phyloP scores from a whole-genome alignment of 92 coral and sea anemone genomes.

The Palythoa heliodiscus region DNA sequence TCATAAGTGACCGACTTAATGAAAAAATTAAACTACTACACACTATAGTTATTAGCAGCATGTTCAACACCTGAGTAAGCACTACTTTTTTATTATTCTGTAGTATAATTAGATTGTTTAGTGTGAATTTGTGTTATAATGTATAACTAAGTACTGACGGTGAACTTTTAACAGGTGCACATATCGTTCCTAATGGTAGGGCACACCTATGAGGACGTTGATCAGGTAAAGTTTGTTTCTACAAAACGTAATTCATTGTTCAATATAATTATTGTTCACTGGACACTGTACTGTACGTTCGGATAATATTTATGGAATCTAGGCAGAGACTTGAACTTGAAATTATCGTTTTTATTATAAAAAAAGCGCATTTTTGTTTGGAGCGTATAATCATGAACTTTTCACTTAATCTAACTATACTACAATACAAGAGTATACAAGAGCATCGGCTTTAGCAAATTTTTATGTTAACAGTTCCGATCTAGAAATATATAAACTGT shows the following conservation, averaged over 20 bases:
- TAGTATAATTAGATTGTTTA: not conserved
- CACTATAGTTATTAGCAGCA: not conserved
- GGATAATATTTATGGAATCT: not conserved
- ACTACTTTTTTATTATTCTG: not conserved
- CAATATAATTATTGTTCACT: not conserved
- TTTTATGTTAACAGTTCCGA: no score
- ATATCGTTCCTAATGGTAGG: not conserved
- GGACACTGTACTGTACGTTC: not conserved
- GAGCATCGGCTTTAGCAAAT: no score
- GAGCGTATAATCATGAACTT: no score
- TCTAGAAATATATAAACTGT: no score
- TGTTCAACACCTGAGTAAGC: not conserved
- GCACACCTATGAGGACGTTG: not conserved
- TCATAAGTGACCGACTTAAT: no score
- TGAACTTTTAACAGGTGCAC: not conserved
- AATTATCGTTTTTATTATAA: no score
- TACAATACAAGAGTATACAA: no score
- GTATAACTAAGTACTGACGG: not conserved
- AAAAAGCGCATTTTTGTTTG: not conserved
- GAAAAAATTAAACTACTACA: no score
- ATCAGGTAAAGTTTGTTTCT: not conserved
- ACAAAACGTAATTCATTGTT: not conserved
- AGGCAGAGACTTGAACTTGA: not conserved
- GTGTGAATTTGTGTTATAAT: no score
- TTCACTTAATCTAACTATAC: no score